Evolutionary conservation across 2,888 invertebrate species (phyloP), one percentile per base, ranked within the genome.

Genomic region (Spatulosminthurus flaviceps): DNA sequence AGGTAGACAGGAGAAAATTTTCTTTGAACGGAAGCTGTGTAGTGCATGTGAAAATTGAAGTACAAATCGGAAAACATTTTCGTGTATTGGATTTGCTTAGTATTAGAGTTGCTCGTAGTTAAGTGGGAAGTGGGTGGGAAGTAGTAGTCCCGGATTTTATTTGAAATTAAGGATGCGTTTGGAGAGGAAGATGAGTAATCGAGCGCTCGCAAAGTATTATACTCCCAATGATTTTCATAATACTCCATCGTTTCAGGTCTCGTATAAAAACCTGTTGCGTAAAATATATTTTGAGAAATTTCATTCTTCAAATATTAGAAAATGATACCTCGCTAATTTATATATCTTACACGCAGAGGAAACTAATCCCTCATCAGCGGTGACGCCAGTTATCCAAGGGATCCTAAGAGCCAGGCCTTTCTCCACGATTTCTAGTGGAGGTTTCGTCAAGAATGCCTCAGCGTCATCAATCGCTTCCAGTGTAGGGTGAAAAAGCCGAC

Each of bases 321-420:
- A 34, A 34, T 7, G 5, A 34, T 4, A 4, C 34, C 4, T 9
- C 34, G 5, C 34, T 34, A 34, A 51, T 51, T 51, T 19, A n/a
- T 51, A 9, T 4, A 13, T 24, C n/a, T 22, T 41, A 70, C 41
- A 1, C 24, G 11, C 7, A 13, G 51, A 9, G 1, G 61, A 9
- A 0, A 64, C 1, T 13, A 64, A 16, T 5, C 75, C 75, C 26
- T 75, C 75, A 28, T 75, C 64, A 0, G 75, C 75, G 16, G 29
- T 29, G 9, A 61, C 29, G 11, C 75, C 75, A 16, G 29, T 29
- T 60, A 75, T 64, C 75, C 51, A 61, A 16, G 75, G 75, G 34
- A 75, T 34, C 16, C 61, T 26, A 29, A 34, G 28, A 22, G 34
- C 41, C n/a, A 28, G 24, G 1, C 64, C 61, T 11, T 61, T 19